Base-by-base conservation (phyloP, 2,797 vertebrate species). In the Enteromius argenteus region DNA sequence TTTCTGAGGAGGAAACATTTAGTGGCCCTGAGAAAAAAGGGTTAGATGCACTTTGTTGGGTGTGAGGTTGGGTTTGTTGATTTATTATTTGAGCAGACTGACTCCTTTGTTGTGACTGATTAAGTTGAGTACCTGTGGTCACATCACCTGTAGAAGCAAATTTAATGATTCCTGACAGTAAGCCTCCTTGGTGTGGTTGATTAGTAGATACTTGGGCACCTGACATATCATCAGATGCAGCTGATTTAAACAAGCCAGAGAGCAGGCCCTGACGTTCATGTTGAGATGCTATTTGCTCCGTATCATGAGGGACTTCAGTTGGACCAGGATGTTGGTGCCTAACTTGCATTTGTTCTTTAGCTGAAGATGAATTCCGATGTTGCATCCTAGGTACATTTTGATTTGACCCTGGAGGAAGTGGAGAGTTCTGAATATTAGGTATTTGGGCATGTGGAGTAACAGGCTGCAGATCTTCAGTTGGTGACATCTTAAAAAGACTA, bases 1-100 rank as follows among this genome's bases (percentile, higher is more conserved):
- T 95, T 91, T 96, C 95, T 80, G 90, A 87, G 86, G 96, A 96
- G 86, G 95, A 92, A 92, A 95, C 93, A 88, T 93, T 97, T 87
- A 95, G 90, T 53, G 94, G 86, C 0, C 93, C 93, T 75, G 95
- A 92, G 85, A 96, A 89, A 89, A 95, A 71, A 1, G 86, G n/a
- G 39, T 83, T 85, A n/a, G 88, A 69, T 82, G 79, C 84, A 85
- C 56, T 91, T 84, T 94, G 92, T 81, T 91, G 91, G 56, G 58
- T 51, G 17, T 72, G 71, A 84, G 85, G 72, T 4, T 89, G 88
- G 73, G 81, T 84, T 58, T 69, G 82, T 64, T 86, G 66, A 91
- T 89, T 85, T 84, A 77, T 89, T 81, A 49, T 84, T 71, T 68
- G 87, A 11, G 77, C 62, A 86, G 90, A 88, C 37, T 91, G 89